Evolutionary conservation across 2,888 invertebrate genomes (phyloP), one percentile per base, ranked within the genome.

Genomic region (Pharmacophagus antenor): DNA sequence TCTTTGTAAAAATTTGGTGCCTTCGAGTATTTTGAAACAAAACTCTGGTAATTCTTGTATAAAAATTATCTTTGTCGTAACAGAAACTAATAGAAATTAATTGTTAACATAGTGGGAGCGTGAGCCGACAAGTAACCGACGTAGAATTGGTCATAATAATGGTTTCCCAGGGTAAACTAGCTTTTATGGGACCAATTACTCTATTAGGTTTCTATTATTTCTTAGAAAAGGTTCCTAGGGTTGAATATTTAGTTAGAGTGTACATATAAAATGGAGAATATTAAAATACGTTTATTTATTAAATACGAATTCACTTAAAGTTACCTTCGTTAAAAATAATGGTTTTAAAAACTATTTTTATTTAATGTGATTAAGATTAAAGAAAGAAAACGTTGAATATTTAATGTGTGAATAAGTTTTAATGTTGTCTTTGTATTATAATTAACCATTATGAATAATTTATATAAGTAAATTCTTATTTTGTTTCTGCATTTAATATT

Each of bases 181-280:
- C 78, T 73, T 82, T 82, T 80, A 82, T 79, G 66, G 75, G 74
- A 69, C 73, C 81, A 82, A 84, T 85, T 84, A 84, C 78, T 69
- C 70, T 71, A 77, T 77, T 77, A 80, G 72, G 73, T 73, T 67
- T 70, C 69, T 72, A 75, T 82, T 80, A 81, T 80, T 78, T 70
- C 72, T 73, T 72, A 69, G 64, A 74, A 77, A 77, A 73, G 63
- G 72, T 65, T 63, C 63, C 65, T 58, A 67, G 58, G 61, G 70
- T 70, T 70, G 67, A 65, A 67, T 67, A 72, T 69, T 73, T 68
- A 69, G 67, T 70, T 67, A 56, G 8, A 41, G 12, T 22, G 21
- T 17, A 48, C 48, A 41, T 56, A 59, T 56, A 56, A 23, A 23
- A 58, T 60, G 63, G 41, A 61, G 63, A 69, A 70, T 74, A 77